These are phyloP conservation scores for Hydrocynus forskahlii DNA, from an alignment of 2,797 vertebrate genomes.

Conservation along the genomic window DNA sequence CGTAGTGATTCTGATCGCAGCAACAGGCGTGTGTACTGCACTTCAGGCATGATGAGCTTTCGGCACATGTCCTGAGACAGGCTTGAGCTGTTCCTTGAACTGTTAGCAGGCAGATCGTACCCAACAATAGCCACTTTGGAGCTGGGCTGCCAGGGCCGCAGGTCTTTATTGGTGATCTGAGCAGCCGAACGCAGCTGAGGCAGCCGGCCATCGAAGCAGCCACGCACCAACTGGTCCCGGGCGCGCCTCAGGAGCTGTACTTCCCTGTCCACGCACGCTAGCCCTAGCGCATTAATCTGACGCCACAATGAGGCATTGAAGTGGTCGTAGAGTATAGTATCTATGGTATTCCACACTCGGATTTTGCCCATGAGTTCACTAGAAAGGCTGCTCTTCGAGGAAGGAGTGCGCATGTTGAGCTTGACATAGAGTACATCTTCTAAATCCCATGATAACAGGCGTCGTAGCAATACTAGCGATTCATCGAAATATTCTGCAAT, in stretches of 20 bases:
- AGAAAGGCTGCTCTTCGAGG: conserved; percentile 78
- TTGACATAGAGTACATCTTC: conserved; percentile 86
- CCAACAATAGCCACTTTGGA: conserved; percentile 85
- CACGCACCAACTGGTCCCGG: conserved; percentile 75
- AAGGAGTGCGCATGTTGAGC: conserved; percentile 82
- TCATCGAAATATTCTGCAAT: conserved; percentile 89
- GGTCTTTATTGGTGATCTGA: conserved; percentile 85
- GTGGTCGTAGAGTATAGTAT: conserved; percentile 81
- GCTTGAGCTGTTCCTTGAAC: conserved; percentile 54
- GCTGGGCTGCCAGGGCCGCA: conserved; percentile 88
- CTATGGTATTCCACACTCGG: conserved; percentile 84
- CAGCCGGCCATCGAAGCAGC: conserved; percentile 77
- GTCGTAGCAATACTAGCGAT: conserved; percentile 85
- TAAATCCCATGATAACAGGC: conserved; percentile 84
- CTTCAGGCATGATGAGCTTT: conserved; percentile 85
- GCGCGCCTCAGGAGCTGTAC: conserved; percentile 77
- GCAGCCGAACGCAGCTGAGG: conserved; percentile 75
- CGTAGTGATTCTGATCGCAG: conserved; percentile 79
- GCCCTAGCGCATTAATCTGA: conserved; percentile 75
- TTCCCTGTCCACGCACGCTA: conserved; percentile 78
- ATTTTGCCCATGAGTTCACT: conserved; percentile 71
- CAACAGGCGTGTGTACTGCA: conserved; percentile 81
- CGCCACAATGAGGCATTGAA: conserved; percentile 87
- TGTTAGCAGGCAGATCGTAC: conserved; percentile 82
- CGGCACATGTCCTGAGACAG: conserved; percentile 79